These are phyloP conservation scores for Coreius guichenoti DNA, from an alignment of 2,797 vertebrate genomes.

Conservation along the genomic window DNA sequence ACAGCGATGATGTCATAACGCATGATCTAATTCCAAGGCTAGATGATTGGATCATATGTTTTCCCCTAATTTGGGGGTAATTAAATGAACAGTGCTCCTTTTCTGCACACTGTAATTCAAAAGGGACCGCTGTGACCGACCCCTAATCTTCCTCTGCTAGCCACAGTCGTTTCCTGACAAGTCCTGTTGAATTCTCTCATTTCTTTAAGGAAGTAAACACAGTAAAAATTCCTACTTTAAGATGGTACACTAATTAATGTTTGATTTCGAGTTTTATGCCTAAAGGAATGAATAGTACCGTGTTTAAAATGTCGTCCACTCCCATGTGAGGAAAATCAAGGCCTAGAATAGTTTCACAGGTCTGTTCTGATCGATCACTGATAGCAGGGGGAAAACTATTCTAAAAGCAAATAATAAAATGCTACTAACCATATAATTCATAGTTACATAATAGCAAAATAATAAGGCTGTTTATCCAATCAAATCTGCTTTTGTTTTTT, in stretches of 20 bases:
- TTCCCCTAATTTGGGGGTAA: constrained; percentile 80
- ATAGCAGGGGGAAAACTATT: background rate
- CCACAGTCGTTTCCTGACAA: constrained; percentile 24
- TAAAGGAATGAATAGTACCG: background rate
- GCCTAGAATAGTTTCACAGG: background rate
- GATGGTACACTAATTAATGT: background rate
- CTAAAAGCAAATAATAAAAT: background rate
- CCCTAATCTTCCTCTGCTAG: constrained; percentile 66
- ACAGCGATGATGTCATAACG: constrained; percentile 77
- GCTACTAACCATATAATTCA: background rate
- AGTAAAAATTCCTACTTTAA: background rate
- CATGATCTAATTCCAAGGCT: constrained; percentile 80
- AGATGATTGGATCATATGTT: constrained; percentile 81
- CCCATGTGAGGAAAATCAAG: background rate
- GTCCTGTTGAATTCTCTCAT: background rate
- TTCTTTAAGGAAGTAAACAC: background rate
- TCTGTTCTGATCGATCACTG: background rate
- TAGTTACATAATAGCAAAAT: background rate
- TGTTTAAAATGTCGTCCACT: background rate
- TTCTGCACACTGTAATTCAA: constrained; percentile 69
- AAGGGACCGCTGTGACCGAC: constrained; percentile 68
- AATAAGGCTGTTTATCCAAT: too few species aligned
- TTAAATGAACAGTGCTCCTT: constrained; percentile 79
- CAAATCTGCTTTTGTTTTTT: too few species aligned
- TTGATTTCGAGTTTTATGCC: background rate